Evolutionary conservation across 2,888 invertebrate genomes (phyloP).

Genomic region (Phengaris alcon): DNA sequence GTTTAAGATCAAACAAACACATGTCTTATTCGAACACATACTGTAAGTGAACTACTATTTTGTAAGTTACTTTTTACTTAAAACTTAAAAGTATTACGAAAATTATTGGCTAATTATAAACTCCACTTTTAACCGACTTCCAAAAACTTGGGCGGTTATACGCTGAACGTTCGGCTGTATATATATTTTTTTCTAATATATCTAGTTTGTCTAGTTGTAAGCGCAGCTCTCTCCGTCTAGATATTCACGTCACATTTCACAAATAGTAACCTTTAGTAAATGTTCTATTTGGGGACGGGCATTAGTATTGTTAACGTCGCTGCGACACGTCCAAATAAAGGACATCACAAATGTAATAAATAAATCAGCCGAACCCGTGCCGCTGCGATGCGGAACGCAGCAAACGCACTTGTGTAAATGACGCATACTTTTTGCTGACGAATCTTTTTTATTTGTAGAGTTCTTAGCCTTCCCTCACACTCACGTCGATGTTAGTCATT

Average conservation of each 20-base stretch:
- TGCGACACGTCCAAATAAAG: constrained; percentile 35
- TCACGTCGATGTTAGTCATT: background rate
- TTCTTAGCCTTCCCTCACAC: no score
- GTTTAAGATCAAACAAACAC: no score
- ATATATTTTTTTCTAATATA: background rate
- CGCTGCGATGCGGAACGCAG: constrained; percentile 39
- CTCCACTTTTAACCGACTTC: no score
- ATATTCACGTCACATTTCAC: constrained; percentile 29
- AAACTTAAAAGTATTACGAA: no score
- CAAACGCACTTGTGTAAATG: background rate
- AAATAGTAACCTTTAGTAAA: constrained; percentile 28
- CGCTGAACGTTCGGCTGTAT: no score
- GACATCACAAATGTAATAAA: constrained; percentile 39
- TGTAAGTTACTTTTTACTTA: no score
- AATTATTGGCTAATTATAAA: no score
- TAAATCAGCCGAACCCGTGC: constrained; percentile 40
- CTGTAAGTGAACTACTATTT: no score
- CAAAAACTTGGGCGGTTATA: no score
- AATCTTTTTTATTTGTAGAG: background rate
- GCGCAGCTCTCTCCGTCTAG: background rate
- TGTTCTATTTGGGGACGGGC: constrained; percentile 24
- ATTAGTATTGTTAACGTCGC: constrained; percentile 33
- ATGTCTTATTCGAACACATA: no score
- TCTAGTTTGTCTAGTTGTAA: background rate
- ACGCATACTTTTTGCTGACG: constrained; percentile 19